Conservation (phyloP, 2,797 vertebrate genomes). For the Tenualosa thibaudeaui region DNA sequence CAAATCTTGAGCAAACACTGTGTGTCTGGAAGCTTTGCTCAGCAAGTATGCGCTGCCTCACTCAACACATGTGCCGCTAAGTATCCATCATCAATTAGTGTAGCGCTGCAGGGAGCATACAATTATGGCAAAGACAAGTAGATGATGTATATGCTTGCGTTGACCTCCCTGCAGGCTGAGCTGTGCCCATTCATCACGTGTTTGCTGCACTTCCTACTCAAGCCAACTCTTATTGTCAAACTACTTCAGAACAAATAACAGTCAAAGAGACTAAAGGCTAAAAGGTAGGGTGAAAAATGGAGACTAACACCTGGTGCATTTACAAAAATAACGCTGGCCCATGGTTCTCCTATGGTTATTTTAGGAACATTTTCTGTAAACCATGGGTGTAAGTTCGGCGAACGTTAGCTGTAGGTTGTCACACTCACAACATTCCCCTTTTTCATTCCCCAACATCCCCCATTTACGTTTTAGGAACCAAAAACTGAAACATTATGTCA, state of each 20-base stretch:
- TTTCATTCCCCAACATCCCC: too few species aligned
- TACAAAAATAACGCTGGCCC: too few species aligned
- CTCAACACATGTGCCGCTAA: slow-evolving; percentile 12
- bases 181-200: background rate
- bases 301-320: background rate
- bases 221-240: background rate
- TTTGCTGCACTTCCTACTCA: background rate
- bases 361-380: too few species aligned
- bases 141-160: slow-evolving; percentile 15
- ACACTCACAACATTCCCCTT: too few species aligned
- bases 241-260: background rate
- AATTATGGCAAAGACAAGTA: slow-evolving; percentile 22
- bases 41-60: background rate
- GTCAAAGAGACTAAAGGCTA: background rate
- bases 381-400: too few species aligned
- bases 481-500: too few species aligned
- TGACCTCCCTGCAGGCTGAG: slow-evolving; percentile 6
- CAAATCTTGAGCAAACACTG: background rate
- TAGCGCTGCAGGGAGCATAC: slow-evolving; percentile 3
- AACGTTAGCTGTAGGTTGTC: too few species aligned
- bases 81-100: slow-evolving; percentile 19
- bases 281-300: slow-evolving; percentile 1
- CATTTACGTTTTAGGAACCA: too few species aligned
- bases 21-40: background rate
- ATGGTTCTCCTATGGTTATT: too few species aligned